Percentiles rank a stretch among this genome's conserved stretches.
Conservation (phyloP, 1,140 invertebrate genomes). For the Bombus waltoni region DNA sequence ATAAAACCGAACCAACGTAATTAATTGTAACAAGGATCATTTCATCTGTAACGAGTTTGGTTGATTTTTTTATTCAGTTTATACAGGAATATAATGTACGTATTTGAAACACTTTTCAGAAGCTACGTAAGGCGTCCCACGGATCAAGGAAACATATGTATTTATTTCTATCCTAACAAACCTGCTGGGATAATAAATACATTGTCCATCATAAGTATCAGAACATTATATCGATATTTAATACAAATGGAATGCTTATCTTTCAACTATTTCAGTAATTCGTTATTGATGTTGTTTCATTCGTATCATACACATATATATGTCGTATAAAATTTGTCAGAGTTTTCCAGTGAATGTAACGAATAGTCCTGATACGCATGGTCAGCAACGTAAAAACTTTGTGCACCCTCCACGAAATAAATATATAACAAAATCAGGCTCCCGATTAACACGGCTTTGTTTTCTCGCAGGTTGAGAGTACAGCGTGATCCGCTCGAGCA, state of each 20-base stretch:
- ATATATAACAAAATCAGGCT: background rate
- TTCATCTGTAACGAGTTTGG: too few relatives aligned
- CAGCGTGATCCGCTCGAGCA: conserved; percentile 29
- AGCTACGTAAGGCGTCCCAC: too few relatives aligned
- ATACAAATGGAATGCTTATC: too few relatives aligned
- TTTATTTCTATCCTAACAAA: background rate
- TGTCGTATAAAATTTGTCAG: background rate
- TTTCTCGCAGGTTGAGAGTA: conserved; percentile 5
- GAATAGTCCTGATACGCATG: background rate
- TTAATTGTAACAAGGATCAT: background rate
- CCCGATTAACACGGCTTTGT: conserved; percentile 24
- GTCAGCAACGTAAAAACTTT: background rate
- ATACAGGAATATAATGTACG: too few relatives aligned
- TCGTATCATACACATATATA: too few relatives aligned
- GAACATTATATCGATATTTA: too few relatives aligned
- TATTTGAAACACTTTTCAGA: background rate
- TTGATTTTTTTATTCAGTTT: background rate
- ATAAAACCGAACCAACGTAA: background rate
- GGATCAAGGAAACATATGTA: too few relatives aligned
- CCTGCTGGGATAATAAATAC: background rate
- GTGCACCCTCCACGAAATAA: background rate
- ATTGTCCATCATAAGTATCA: too few relatives aligned
- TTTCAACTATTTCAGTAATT: too few relatives aligned
- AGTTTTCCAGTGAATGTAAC: background rate
- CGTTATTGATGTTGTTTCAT: too few relatives aligned